Evolutionary conservation across 2,888 invertebrate genomes (phyloP).

Genomic region (Kuschelorhynchus macadamiae): DNA sequence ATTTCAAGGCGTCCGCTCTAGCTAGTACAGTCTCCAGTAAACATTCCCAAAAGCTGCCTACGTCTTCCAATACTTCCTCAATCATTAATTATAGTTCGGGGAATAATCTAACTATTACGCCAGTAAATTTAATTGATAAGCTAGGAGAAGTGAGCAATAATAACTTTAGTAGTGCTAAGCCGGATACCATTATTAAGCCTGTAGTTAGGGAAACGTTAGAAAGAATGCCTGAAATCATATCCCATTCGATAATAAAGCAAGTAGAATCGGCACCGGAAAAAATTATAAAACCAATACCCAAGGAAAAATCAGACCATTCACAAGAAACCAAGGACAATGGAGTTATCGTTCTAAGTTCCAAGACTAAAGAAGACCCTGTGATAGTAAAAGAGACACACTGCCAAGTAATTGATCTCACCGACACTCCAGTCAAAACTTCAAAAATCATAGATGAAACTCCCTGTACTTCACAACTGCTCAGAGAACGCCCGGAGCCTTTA

Average conservation of each 20-base stretch:
- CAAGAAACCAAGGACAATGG: slow-evolving; percentile 35
- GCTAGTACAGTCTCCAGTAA: neutral
- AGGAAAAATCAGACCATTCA: slow-evolving; percentile 10
- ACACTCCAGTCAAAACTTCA: slow-evolving; percentile 44
- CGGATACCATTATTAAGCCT: slow-evolving; percentile 27
- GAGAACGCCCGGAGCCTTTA: neutral
- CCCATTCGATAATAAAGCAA: slow-evolving; percentile 5
- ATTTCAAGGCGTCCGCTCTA: slow-evolving; percentile 25
- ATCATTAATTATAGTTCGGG: slow-evolving; percentile 35
- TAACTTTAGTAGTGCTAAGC: slow-evolving; percentile 14
- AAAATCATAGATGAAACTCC: slow-evolving; percentile 14
- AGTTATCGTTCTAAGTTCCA: slow-evolving; percentile 36
- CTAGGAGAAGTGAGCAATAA: slow-evolving; percentile 29
- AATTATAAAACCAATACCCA: neutral
- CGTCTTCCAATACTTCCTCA: slow-evolving; percentile 24
- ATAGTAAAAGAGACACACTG: slow-evolving; percentile 58
- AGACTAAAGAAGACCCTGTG: slow-evolving; percentile 49
- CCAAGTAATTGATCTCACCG: slow-evolving; percentile 64
- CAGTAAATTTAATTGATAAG: slow-evolving; percentile 38
- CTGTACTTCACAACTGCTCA: neutral
- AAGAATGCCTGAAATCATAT: slow-evolving; percentile 1
- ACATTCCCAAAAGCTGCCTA: slow-evolving; percentile 42
- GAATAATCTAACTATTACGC: slow-evolving; percentile 46
- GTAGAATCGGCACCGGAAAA: slow-evolving; percentile 7
- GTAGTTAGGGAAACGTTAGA: neutral